Conservation (phyloP, 2,113 vertebrate genomes). For the Dromiciops gliroides region DNA sequence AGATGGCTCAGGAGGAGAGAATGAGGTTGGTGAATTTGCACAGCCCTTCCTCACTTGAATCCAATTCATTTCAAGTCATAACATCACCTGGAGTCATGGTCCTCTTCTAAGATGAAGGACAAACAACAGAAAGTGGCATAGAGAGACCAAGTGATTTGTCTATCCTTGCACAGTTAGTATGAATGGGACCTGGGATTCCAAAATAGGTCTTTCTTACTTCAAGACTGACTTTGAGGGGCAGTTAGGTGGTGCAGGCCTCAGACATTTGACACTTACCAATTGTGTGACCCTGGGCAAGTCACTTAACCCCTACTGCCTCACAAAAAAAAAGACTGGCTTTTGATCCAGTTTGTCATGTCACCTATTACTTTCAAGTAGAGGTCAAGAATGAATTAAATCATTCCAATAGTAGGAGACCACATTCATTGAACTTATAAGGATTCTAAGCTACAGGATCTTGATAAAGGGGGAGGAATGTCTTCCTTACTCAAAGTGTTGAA, state of each 20-base stretch:
- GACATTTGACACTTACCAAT: too few species aligned
- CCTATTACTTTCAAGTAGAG: background rate
- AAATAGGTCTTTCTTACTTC: background rate
- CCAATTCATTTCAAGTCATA: too few species aligned
- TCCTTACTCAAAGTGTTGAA: background rate
- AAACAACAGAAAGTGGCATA: background rate
- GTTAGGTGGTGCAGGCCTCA: too few species aligned
- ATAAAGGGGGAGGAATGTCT: background rate
- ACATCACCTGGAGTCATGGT: too few species aligned
- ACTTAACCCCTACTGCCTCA: too few species aligned
- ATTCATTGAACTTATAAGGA: background rate
- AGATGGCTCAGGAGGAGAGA: too few species aligned
- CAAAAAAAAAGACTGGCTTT: background rate
- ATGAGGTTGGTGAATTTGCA: too few species aligned
- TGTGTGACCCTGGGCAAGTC: too few species aligned
- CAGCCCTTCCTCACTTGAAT: too few species aligned
- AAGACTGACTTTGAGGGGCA: background rate
- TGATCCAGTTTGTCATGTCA: background rate
- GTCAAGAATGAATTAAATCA: background rate
- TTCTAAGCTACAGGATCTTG: background rate
- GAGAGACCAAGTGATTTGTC: background rate
- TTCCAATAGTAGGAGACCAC: background rate
- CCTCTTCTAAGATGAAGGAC: too few species aligned
- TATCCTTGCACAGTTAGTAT: background rate
- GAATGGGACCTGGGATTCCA: background rate